Evolutionary conservation across 2,113 vertebrate species (phyloP).

Genomic region (Natator depressus): DNA sequence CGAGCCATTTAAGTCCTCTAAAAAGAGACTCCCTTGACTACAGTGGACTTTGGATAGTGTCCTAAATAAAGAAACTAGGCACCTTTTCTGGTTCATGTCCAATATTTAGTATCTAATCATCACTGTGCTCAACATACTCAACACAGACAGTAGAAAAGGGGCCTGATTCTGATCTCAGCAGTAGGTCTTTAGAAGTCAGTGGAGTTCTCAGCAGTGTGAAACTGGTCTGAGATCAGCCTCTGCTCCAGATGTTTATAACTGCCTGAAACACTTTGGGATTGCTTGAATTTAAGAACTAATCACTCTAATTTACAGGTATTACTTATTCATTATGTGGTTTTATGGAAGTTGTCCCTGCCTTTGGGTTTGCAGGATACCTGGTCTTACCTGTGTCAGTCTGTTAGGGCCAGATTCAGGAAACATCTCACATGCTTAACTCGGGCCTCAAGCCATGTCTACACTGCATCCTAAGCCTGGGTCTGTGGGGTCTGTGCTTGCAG

Average conservation of each 20-base stretch:
- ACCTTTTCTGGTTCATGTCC: constrained; percentile 36
- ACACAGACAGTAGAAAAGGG: not conserved
- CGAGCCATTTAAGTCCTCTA: constrained; percentile 14
- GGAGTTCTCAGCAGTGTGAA: not conserved
- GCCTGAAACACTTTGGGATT: not conserved
- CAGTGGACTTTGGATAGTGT: constrained; percentile 35
- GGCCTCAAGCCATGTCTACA: not conserved
- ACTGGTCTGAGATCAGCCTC: not conserved
- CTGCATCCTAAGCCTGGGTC: not conserved
- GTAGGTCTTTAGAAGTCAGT: not conserved
- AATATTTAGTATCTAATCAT: constrained; percentile 43
- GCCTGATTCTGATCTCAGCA: not conserved
- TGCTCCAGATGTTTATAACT: not conserved
- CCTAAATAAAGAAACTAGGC: constrained; percentile 19
- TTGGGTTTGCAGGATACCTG: not conserved
- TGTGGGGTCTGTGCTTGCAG: not conserved
- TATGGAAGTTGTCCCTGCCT: not conserved
- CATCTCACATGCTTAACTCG: not conserved
- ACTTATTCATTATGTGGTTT: not conserved
- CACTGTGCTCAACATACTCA: not conserved
- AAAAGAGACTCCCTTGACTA: constrained; percentile 33
- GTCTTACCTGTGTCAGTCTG: not conserved
- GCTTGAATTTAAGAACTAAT: not conserved
- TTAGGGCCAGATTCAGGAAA: not conserved
- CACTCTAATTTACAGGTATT: not conserved